Evolutionary conservation across 2,888 invertebrate species (phyloP).

Genomic region (Dione juno): DNA sequence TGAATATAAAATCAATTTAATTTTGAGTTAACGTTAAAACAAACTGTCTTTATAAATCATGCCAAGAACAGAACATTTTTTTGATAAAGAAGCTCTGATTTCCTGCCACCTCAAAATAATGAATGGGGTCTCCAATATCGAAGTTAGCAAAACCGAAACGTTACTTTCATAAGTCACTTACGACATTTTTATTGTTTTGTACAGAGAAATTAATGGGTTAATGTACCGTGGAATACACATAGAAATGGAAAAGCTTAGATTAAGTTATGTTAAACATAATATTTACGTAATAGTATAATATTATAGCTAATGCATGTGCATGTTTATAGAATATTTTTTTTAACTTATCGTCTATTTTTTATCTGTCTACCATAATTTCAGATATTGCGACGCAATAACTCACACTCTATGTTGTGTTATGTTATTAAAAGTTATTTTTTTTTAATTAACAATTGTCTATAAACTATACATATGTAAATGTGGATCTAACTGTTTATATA

Average conservation of each 20-base stretch:
- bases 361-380: no score
- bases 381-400: no score
- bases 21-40: not conserved
- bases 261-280: not conserved
- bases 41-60: slow-evolving; percentile 12
- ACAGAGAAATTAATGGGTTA: slow-evolving; percentile 29
- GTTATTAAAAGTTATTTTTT: no score
- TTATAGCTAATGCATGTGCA: no score
- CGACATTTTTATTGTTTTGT: slow-evolving; percentile 32
- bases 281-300: no score
- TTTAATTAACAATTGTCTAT: no score
- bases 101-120: slow-evolving; percentile 1
- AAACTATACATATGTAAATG: no score
- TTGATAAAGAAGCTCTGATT: slow-evolving; percentile 4
- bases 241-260: slow-evolving; percentile 11
- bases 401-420: no score
- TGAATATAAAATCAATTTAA: no score
- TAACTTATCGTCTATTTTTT: no score
- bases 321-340: no score
- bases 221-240: slow-evolving; percentile 23
- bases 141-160: slow-evolving; percentile 12
- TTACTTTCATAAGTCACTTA: slow-evolving; percentile 27
- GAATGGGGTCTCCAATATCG: slow-evolving; percentile 13
- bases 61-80: slow-evolving; percentile 7
- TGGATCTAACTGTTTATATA: no score